Evolutionary conservation across 2,888 invertebrate species (phyloP), one percentile per base, ranked within the genome.

Genomic region (Yponomeuta malinellus): DNA sequence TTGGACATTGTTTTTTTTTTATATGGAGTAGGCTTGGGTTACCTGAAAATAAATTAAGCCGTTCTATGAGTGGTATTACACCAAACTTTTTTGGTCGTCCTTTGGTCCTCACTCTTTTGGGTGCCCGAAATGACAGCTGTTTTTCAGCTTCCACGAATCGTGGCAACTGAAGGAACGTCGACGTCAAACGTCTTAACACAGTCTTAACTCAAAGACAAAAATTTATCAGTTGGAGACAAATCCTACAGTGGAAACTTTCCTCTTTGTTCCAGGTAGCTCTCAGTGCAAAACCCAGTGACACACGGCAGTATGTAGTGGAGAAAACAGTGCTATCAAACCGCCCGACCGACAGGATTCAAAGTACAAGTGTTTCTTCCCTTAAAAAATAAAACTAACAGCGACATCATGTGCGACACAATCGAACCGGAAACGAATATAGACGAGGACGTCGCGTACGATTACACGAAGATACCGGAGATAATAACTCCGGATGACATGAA

Each of bases 401-500:
- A 70, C 74, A 90, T 12, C 52, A 59, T 90, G 88, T 81, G 87
- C 76, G 90, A 90, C 78, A 79, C 83, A 63, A 79, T 82, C 76
- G 89, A 86, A 72, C 76, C 80, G 75, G 87, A 87, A 73, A 9
- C 71, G 68, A 71, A 69, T n/a, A 78, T 88, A 74, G 86, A 88
- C 74, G 90, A 89, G 31, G 68, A 52, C 12, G 29, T 63, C 63
- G 67, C 15, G 48, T 68, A 43, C 72, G 70, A 71, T 48, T 29
- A 43, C 43, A 70, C 64, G 48, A 90, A 90, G 74, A 88, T 90
- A 72, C 90, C 91, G n/a, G 89, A 90, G 70, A 91, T 91, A 73
- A 85, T 90, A 5, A 87, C 90, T 0, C 86, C 89, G 0, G 91
- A 92, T 43, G 91, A 92, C 68, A 90, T 91, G 89, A 90, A 87